phyloP scores from a whole-genome alignment of 2,888 invertebrate species.

The Euspilapteryx auroguttella region DNA sequence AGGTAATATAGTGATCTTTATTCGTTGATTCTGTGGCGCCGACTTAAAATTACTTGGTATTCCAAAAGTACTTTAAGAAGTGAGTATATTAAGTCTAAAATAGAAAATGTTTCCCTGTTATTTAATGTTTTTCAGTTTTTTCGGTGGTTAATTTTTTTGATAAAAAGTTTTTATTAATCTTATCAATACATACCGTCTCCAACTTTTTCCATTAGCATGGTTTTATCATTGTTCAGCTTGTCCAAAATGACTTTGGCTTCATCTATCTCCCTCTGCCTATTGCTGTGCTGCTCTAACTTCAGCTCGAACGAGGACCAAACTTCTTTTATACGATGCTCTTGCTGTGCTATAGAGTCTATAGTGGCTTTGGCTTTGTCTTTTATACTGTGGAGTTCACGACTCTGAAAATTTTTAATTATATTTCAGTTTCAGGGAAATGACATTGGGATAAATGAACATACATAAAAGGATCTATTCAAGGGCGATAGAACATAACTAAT shows the following conservation, averaged over 20 bases:
- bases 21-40: too few relatives aligned
- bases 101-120: too few relatives aligned
- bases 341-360: conserved; percentile 21
- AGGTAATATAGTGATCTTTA: too few relatives aligned
- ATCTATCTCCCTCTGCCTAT: conserved; percentile 49
- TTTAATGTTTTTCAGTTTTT: too few relatives aligned
- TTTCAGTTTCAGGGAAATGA: too few relatives aligned
- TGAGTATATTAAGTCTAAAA: too few relatives aligned
- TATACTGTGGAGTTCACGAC: conserved; percentile 24
- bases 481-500: too few relatives aligned
- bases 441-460: too few relatives aligned
- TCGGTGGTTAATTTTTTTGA: neutral
- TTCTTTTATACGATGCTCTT: conserved; percentile 34
- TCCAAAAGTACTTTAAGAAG: too few relatives aligned
- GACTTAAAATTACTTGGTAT: too few relatives aligned
- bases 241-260: conserved; percentile 44
- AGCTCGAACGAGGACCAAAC: conserved; percentile 30
- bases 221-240: conserved; percentile 51
- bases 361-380: conserved; percentile 31
- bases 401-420: conserved; percentile 20
- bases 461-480: too few relatives aligned
- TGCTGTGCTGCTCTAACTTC: conserved; percentile 45
- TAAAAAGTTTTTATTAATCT: too few relatives aligned
- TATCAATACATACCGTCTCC: conserved; percentile 41
- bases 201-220: conserved; percentile 32